A percentile compares a stretch with the other conserved stretches of the same genome.
These are phyloP conservation scores for Chaenocephalus aceratus DNA, from an alignment of 2,113 vertebrate species.

Conservation along the genomic window DNA sequence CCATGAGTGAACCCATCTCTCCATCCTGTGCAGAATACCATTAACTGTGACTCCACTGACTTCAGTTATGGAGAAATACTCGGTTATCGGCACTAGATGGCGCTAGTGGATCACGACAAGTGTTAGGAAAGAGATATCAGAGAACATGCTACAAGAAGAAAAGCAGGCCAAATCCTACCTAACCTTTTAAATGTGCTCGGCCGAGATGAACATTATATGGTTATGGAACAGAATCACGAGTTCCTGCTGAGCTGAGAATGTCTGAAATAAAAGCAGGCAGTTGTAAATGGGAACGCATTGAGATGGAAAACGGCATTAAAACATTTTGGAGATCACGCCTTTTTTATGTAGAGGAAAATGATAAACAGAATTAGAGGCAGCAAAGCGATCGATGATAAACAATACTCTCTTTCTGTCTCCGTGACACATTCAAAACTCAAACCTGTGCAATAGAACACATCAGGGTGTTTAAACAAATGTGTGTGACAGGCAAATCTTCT, in stretches of 20 bases:
- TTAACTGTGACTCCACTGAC: slow-evolving; percentile 4
- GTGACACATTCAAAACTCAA: slow-evolving; percentile 30
- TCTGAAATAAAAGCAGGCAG: slow-evolving; percentile 54
- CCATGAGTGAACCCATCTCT: slow-evolving; percentile 19
- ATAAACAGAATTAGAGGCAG: slow-evolving; percentile 65
- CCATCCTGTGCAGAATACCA: slow-evolving; percentile 11
- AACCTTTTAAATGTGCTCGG: slow-evolving; percentile 66
- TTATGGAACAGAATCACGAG: slow-evolving; percentile 62
- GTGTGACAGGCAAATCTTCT: slow-evolving; percentile 63
- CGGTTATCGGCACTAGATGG: slow-evolving; percentile 68
- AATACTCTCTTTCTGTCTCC: slow-evolving; percentile 28
- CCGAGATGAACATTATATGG: slow-evolving; percentile 69
- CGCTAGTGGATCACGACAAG: slow-evolving; percentile 42
- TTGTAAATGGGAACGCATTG: slow-evolving; percentile 54
- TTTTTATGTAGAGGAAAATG: slow-evolving; percentile 33
- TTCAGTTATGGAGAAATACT: neutral
- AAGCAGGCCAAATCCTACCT: slow-evolving; percentile 66
- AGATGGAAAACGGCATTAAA: slow-evolving; percentile 63
- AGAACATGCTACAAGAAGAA: slow-evolving; percentile 47
- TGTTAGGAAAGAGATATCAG: neutral
- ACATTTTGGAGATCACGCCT: slow-evolving; percentile 7
- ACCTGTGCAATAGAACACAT: slow-evolving; percentile 61
- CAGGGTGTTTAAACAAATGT: slow-evolving; percentile 63
- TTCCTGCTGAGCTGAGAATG: slow-evolving; percentile 54
- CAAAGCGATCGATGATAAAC: slow-evolving; percentile 56